Percentiles rank a stretch among this genome's conserved stretches.
Conservation (phyloP, 2,797 vertebrate species). For the Loris lydekkerianus region DNA sequence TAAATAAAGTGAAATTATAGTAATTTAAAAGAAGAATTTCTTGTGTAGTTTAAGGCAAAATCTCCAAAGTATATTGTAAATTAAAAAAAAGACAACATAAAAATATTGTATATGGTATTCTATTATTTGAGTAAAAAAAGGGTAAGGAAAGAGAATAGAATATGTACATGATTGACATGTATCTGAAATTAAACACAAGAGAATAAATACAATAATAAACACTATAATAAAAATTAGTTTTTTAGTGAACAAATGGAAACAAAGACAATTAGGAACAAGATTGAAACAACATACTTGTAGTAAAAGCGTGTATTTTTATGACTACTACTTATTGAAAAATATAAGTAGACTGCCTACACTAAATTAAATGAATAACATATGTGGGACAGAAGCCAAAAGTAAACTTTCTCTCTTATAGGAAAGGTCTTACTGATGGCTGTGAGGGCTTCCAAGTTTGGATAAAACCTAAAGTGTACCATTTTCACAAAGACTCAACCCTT, state of each 20-base stretch:
- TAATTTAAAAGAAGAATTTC: not conserved
- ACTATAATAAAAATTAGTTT: not conserved
- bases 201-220: too few species aligned
- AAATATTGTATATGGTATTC: not conserved
- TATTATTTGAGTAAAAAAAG: not conserved
- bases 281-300: not conserved
- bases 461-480: slow-evolving; percentile 9
- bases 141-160: not conserved
- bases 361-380: not conserved
- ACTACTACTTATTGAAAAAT: slow-evolving; percentile 32
- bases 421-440: not conserved
- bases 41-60: not conserved
- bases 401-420: not conserved
- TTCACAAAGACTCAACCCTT: not conserved
- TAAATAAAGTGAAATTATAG: slow-evolving; percentile 14
- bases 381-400: not conserved
- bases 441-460: not conserved
- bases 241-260: not conserved
- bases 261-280: not conserved
- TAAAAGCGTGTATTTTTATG: not conserved
- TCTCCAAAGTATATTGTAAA: not conserved
- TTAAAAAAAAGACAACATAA: not conserved
- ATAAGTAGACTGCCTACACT: not conserved
- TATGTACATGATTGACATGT: not conserved
- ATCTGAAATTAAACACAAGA: not conserved